Conservation (phyloP, 2,888 invertebrate species). For the Platypus cylindrus region DNA sequence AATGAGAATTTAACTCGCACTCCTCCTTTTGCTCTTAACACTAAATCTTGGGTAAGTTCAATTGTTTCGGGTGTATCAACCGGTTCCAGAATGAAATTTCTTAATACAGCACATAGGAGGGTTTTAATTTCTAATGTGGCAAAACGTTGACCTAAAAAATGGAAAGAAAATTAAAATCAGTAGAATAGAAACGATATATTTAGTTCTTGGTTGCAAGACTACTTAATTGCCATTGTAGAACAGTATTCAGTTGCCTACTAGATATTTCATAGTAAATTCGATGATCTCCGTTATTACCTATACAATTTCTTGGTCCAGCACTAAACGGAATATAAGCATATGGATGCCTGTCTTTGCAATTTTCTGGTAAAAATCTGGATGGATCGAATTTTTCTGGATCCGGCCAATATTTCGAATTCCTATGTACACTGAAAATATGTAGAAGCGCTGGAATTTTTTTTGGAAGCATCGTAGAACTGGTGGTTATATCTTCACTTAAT, state of each 20-base stretch:
- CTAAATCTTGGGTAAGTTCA: conserved; percentile 36
- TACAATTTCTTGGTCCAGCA: conserved; percentile 55
- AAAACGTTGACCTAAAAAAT: conserved; percentile 50
- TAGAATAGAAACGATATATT: too few relatives aligned
- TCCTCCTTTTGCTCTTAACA: conserved; percentile 36
- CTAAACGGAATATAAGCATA: conserved; percentile 56
- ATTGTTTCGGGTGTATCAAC: conserved; percentile 37
- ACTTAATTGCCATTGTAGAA: too few relatives aligned
- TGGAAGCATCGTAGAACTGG: conserved; percentile 35
- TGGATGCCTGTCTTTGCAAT: conserved; percentile 41
- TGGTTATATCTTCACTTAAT: conserved; percentile 21
- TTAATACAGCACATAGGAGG: conserved; percentile 41
- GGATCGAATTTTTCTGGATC: conserved; percentile 56
- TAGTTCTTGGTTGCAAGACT: too few relatives aligned
- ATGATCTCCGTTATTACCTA: conserved; percentile 40
- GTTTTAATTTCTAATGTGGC: conserved; percentile 53
- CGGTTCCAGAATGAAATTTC: conserved; percentile 40
- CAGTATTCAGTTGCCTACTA: too few relatives aligned
- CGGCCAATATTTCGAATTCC: conserved; percentile 47
- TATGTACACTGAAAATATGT: conserved; percentile 51
- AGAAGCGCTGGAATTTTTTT: conserved; percentile 40
- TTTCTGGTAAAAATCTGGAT: conserved; percentile 54
- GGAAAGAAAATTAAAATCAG: too few relatives aligned
- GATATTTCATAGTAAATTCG: too few relatives aligned
- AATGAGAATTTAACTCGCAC: conserved; percentile 30